phyloP scores from a whole-genome alignment of 2,113 vertebrate species.

The Machaerirhynchus nigripectus region DNA sequence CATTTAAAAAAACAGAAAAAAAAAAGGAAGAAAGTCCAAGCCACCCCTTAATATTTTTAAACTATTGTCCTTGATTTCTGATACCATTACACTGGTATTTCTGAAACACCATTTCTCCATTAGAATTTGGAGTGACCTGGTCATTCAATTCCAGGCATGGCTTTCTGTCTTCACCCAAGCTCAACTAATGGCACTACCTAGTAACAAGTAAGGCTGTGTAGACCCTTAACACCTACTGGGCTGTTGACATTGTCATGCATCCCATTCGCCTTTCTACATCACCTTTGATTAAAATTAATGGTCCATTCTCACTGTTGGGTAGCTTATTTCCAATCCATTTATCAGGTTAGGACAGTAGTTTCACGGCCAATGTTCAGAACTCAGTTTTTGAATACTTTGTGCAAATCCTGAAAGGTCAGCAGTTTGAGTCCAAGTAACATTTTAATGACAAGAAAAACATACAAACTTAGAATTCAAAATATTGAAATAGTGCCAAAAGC shows the following conservation, averaged over 20 bases:
- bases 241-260: slow-evolving; percentile 91
- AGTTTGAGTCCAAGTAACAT: slow-evolving; percentile 78
- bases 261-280: slow-evolving; percentile 87
- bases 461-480: slow-evolving; percentile 24
- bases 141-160: slow-evolving; percentile 94
- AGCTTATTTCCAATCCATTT: slow-evolving; percentile 95
- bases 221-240: slow-evolving; percentile 84
- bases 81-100: slow-evolving; percentile 83
- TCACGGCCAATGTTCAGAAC: slow-evolving; percentile 78
- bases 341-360: slow-evolving; percentile 86
- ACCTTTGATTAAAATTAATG: slow-evolving; percentile 99
- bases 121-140: slow-evolving; percentile 95
- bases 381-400: slow-evolving; percentile 85
- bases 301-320: slow-evolving; percentile 87
- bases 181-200: slow-evolving; percentile 90
- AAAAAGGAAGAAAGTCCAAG: not conserved
- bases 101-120: slow-evolving; percentile 90
- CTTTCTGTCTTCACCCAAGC: slow-evolving; percentile 95
- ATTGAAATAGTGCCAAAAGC: not conserved
- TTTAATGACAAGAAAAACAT: slow-evolving; percentile 79
- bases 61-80: slow-evolving; percentile 88
- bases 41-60: slow-evolving; percentile 56
- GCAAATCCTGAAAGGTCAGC: slow-evolving; percentile 83
- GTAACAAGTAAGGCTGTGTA: slow-evolving; percentile 78
- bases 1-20: not conserved